Base-by-base conservation (phyloP, 2,797 vertebrate species). In the Helarctos malayanus region DNA sequence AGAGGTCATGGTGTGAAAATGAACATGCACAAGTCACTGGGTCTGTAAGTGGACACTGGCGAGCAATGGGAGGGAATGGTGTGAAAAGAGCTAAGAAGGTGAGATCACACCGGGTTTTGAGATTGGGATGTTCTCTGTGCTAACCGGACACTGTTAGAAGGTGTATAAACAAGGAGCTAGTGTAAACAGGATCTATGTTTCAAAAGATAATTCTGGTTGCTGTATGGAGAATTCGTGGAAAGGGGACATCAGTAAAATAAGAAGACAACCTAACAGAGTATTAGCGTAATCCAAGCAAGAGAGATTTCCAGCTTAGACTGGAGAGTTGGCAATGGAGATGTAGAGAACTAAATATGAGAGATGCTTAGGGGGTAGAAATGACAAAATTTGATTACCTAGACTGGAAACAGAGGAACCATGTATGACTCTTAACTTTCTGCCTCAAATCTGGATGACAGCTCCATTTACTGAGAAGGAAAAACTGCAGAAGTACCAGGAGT, bases 1-100 rank as follows among this genome's bases (percentile, higher is more conserved):
- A 68, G 69, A 49, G 5, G 1, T 32, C 0, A 0, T 7, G 25
- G 4, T 8, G 1, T 35, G 45, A 65, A 32, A 32, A 21, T 5
- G 14, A 57, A 2, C 4, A 3, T 15, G 35, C 54, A 2, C 7
- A 10, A 8, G 52, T 15, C 59, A 11, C 15, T 52, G 56, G 52
- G 14, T 45, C 63, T 76, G 21, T n/a, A 5, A 9, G 11, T 29
- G 45, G 52, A 5, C 52, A 13, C 54, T 5, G 18, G 32, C 2
- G 27, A 73, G 47, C 47, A 21, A 2, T 5, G 15, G 19, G 29
- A 9, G 2, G 10, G 1, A 38, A 3, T 5, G 12, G 14, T 1
- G 1, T 23, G 21, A 56, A 45, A 23, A 78, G 61, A n/a, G 38
- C 2, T 41, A 11, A 41, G 69, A 54, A 23, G 47, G 5, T 27